Conservation (phyloP, 2,113 vertebrate genomes). For the Circaetus cinerascens region DNA sequence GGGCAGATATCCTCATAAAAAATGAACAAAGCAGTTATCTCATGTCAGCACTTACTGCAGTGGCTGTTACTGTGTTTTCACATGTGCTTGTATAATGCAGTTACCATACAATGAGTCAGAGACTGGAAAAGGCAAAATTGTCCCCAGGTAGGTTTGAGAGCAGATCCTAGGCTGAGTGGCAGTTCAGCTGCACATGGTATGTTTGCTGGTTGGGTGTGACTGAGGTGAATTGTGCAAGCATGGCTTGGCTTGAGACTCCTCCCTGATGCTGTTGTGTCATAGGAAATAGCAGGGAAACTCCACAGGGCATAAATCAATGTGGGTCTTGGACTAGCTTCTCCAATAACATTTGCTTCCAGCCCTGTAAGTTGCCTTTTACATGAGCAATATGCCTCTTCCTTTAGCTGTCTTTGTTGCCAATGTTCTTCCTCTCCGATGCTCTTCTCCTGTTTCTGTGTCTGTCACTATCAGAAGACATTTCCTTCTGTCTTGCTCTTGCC, state of each 20-base stretch:
- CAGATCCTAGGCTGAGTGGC: neutral
- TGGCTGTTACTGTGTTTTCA: neutral
- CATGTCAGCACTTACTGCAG: neutral
- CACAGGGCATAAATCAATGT: neutral
- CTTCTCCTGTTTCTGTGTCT: neutral
- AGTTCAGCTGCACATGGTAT: rapidly evolving
- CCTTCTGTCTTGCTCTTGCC: neutral
- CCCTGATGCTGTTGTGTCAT: rapidly evolving
- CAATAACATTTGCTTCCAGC: rapidly evolving
- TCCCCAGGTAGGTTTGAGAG: neutral
- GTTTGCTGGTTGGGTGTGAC: neutral
- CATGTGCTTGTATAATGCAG: neutral
- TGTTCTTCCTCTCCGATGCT: neutral
- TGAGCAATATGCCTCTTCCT: neutral
- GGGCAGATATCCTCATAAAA: neutral
- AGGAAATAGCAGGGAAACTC: neutral
- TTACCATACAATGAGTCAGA: neutral
- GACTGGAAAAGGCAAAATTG: neutral
- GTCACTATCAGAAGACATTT: neutral
- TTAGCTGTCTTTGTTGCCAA: neutral
- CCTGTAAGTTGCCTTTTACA: neutral
- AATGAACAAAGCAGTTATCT: neutral
- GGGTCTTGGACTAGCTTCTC: neutral
- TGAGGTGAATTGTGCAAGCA: rapidly evolving
- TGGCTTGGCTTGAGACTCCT: neutral